These are phyloP conservation scores for Lanius ludovicianus DNA, from an alignment of 2,113 vertebrate species.

Conservation along the genomic window DNA sequence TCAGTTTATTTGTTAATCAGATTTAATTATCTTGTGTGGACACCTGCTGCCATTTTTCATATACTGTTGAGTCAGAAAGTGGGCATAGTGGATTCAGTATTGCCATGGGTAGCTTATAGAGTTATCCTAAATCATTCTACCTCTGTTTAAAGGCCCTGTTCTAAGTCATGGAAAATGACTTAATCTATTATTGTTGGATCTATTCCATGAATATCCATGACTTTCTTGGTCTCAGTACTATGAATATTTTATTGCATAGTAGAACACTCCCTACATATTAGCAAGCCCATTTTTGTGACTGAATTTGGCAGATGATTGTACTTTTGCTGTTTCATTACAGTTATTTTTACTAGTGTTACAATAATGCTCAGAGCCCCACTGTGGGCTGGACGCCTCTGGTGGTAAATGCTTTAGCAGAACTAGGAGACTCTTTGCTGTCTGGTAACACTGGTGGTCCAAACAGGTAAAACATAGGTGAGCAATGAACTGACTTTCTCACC, in stretches of 20 bases:
- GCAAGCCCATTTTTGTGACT: background rate
- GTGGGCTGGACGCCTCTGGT: background rate
- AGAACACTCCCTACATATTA: background rate
- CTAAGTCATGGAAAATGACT: slow-evolving; percentile 18
- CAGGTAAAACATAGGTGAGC: background rate
- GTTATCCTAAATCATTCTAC: background rate
- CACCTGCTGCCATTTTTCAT: background rate
- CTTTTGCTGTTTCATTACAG: slow-evolving; percentile 26
- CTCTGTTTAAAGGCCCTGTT: background rate
- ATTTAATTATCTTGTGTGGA: background rate
- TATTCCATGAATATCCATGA: slow-evolving; percentile 43
- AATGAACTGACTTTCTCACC: background rate
- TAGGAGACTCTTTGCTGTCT: background rate
- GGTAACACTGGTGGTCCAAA: background rate
- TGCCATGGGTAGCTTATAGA: background rate
- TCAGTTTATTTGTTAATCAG: background rate
- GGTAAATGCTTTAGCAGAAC: background rate
- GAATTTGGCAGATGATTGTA: slow-evolving; percentile 32
- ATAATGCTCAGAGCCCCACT: background rate
- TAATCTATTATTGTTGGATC: slow-evolving; percentile 47
- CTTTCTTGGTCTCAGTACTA: slow-evolving; percentile 14
- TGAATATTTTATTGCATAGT: slow-evolving; percentile 50
- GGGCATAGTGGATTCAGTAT: background rate
- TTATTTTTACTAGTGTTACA: slow-evolving; percentile 17
- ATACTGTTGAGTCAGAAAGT: background rate